Conservation (phyloP, 2,888 invertebrate species). For the Phytoseiulus persimilis region DNA sequence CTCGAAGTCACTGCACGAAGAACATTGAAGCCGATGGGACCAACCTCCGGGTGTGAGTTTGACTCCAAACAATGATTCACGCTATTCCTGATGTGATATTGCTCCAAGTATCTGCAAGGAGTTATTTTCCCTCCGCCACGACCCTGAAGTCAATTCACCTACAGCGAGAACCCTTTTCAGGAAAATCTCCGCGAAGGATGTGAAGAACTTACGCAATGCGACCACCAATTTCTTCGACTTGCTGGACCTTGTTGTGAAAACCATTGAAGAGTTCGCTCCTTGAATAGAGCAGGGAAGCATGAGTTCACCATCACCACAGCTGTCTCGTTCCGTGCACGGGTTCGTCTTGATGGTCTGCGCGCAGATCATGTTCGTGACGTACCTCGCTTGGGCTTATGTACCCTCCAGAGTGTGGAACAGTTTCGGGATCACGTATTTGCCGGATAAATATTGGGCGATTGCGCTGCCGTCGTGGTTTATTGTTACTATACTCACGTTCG, state of each 20-base stretch:
- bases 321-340: slow-evolving; percentile 13
- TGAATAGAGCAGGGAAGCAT: neutral
- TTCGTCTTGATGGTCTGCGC: slow-evolving; percentile 23
- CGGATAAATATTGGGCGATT: slow-evolving; percentile 28
- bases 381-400: neutral
- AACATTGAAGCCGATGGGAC: slow-evolving; percentile 6
- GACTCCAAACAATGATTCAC: neutral
- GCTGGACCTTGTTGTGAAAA: neutral
- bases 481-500: neutral
- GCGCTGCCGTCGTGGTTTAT: slow-evolving; percentile 24
- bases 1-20: slow-evolving; percentile 17
- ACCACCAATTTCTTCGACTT: slow-evolving; percentile 22
- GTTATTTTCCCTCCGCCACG: too few relatives aligned
- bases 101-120: too few relatives aligned
- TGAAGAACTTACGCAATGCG: slow-evolving; percentile 19
- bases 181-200: neutral
- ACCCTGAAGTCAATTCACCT: too few relatives aligned
- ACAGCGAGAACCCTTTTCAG: too few relatives aligned
- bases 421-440: slow-evolving; percentile 10
- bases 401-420: neutral
- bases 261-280: slow-evolving; percentile 8
- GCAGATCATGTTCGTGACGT: neutral
- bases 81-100: too few relatives aligned
- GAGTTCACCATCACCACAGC: slow-evolving; percentile 12
- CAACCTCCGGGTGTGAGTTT: neutral